Evolutionary conservation across 2,113 vertebrate species (phyloP).

Genomic region (Opisthocomus hoazin): DNA sequence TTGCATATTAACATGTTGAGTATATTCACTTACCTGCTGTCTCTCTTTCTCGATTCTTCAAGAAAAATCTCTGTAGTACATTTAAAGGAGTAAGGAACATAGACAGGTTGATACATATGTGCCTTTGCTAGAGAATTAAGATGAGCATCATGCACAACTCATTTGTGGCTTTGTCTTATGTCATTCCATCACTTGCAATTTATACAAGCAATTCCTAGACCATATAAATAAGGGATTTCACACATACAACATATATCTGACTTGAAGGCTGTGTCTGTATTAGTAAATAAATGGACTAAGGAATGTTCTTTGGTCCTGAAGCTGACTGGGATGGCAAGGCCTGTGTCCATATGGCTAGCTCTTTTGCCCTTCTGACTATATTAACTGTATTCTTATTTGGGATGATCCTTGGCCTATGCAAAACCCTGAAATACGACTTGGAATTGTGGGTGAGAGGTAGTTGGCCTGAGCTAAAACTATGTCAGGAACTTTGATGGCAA

Average conservation of each 20-base stretch:
- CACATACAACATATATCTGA: background rate
- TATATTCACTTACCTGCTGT: background rate
- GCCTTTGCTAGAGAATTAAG: constrained; percentile 7
- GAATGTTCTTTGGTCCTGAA: background rate
- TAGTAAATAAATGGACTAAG: background rate
- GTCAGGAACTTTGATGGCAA: background rate
- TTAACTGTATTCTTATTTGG: background rate
- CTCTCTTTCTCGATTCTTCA: background rate
- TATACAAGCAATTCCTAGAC: constrained; percentile 11
- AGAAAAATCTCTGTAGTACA: background rate
- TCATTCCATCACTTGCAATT: constrained; percentile 16
- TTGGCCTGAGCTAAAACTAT: background rate
- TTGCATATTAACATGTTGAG: background rate
- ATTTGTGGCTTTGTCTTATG: constrained; percentile 46
- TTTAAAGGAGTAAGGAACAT: constrained; percentile 6
- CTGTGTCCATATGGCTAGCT: background rate
- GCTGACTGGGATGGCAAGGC: background rate
- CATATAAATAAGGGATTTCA: background rate
- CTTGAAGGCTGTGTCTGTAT: background rate
- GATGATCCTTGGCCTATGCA: background rate
- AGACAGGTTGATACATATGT: constrained; percentile 24
- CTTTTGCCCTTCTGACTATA: background rate
- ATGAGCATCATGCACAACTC: constrained; percentile 23
- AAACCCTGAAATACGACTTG: background rate
- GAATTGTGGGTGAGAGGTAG: background rate